Conservation (phyloP, 2,113 vertebrate genomes). For the Paramormyrops kingsleyae region DNA sequence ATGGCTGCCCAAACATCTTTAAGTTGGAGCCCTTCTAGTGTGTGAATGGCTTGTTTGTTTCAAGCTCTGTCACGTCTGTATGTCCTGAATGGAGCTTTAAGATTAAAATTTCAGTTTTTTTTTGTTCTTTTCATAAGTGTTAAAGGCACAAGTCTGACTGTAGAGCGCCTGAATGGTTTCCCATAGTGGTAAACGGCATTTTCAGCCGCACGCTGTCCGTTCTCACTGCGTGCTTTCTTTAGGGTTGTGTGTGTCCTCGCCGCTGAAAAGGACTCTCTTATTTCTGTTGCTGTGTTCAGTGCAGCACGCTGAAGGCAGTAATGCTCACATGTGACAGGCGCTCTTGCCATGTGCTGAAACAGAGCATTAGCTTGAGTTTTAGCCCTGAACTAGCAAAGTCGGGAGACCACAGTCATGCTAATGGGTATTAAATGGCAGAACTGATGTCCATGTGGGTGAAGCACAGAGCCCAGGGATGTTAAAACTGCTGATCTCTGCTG, state of each 20-base stretch:
- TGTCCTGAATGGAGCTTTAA: conserved; percentile 23
- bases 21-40: background rate
- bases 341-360: background rate
- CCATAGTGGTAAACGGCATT: background rate
- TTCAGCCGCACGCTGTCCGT: background rate
- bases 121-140: background rate
- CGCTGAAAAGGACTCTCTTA: background rate
- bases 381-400: background rate
- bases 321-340: background rate
- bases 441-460: background rate
- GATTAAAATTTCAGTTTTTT: background rate
- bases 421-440: background rate
- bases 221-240: background rate
- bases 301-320: background rate
- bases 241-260: background rate
- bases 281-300: background rate
- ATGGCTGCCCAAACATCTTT: background rate
- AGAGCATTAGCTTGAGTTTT: background rate
- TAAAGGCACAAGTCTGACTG: background rate
- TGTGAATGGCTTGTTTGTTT: conserved; percentile 27
- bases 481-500: background rate
- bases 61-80: conserved; percentile 36
- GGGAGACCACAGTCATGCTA: background rate
- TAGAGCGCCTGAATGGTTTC: background rate
- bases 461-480: background rate